phyloP scores from a whole-genome alignment of 92 coral and sea anemone species.

The Heliopora coerulea region DNA sequence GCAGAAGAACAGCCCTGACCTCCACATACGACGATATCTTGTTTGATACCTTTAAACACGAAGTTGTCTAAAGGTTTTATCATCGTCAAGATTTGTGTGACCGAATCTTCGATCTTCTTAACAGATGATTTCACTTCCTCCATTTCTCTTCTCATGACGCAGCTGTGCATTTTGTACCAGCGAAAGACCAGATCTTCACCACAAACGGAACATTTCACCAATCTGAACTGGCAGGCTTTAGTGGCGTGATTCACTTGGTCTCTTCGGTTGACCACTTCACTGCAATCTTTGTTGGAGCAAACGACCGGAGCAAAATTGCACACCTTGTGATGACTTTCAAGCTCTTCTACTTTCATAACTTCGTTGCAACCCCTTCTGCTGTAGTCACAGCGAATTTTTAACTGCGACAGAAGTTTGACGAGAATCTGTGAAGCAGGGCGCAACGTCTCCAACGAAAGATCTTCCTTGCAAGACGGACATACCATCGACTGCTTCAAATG shows the following conservation, averaged over 20 bases:
- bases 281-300: slow-evolving; percentile 50
- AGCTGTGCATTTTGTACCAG: neutral
- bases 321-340: slow-evolving; percentile 22
- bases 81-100: neutral
- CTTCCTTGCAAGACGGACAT: slow-evolving; percentile 58
- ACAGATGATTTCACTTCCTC: neutral
- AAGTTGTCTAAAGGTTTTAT: neutral
- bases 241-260: neutral
- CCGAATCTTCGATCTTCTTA: neutral
- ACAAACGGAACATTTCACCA: neutral
- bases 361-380: slow-evolving; percentile 41
- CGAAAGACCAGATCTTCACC: neutral
- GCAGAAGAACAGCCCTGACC: neutral
- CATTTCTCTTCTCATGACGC: neutral
- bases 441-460: slow-evolving; percentile 17
- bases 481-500: slow-evolving; percentile 34
- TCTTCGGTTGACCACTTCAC: neutral
- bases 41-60: neutral
- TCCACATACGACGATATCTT: neutral
- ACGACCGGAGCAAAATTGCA: slow-evolving; percentile 48
- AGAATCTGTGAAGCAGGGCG: slow-evolving; percentile 52
- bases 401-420: slow-evolving; percentile 48
- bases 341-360: slow-evolving; percentile 37
- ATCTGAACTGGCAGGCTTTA: neutral
- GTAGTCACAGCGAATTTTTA: slow-evolving; percentile 50